Evolutionary conservation across 2,113 vertebrate species (phyloP), one percentile per base, ranked within the genome.

Genomic region (Brienomyrus longianalis): DNA sequence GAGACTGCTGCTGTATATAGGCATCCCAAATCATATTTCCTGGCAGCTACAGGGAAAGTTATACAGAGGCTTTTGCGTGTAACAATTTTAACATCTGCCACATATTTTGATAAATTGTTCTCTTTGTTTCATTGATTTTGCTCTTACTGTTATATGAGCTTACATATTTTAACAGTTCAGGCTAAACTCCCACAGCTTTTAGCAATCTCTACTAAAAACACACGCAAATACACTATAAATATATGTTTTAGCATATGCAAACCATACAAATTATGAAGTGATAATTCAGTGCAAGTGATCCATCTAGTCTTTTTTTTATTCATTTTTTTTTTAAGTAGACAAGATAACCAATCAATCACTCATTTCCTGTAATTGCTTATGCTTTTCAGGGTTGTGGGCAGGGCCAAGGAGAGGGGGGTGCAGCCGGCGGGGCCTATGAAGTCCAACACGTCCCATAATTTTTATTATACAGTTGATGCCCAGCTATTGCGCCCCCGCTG

Each of bases 141-240:
- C 45, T 21, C 48, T 51, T 51, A 27, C 5, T 47, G 80, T 23
- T 83, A 47, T 83, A 47, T 47, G 80, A 48, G 83, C 19, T 84
- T n/a, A 84, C 39, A 80, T 80, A 52, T 52, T 83, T 86, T 86
- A 86, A 19, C 27, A 86, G 50, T 52, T 86, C 23, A 86, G 48
- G 54, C 19, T 39, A 54, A 86, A 54, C 50, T 52, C 50, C 83
- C 23, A 48, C 50, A 54, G n/a, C 27, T 86, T 51, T 35, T 54
- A 35, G 13, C n/a, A 15, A 54, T 31, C 83, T 50, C 21, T 11
- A 54, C 1, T 50, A 86, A 52, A 50, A 86, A 52, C 50, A 52
- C 80, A 84, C 1, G 19, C 43, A 83, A 47, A 83, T 3, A 48
- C 45, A 86, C 13, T 86, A 31, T 52, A 86, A 52, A 86, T 54